Percentiles rank a stretch among this genome's conserved stretches.
Evolutionary conservation across 1,140 invertebrate genomes (phyloP).

Genomic region (Eulimnadia texana): DNA sequence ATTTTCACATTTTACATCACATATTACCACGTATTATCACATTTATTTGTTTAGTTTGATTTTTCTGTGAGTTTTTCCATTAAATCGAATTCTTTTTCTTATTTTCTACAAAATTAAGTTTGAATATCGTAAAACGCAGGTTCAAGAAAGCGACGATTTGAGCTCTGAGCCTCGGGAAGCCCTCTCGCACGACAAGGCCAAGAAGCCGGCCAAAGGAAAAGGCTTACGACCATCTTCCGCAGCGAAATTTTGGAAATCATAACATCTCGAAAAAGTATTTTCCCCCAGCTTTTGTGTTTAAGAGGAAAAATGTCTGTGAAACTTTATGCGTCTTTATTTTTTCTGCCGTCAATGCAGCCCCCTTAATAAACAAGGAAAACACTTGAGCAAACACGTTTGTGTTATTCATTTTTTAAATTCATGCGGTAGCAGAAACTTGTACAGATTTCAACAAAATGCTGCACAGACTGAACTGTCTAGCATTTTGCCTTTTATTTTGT

Average conservation of each 20-base stretch:
- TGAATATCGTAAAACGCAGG: constrained; percentile 37
- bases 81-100: too few species aligned
- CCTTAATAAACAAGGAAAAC: not conserved
- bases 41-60: too few species aligned
- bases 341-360: not conserved
- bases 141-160: constrained; percentile 48
- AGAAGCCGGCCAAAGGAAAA: constrained; percentile 34
- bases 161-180: constrained; percentile 36
- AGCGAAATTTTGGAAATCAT: constrained; percentile 40
- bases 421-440: too few species aligned
- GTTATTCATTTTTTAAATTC: too few species aligned
- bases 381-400: not conserved
- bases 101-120: too few species aligned
- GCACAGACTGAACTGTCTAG: not conserved
- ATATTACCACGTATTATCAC: not conserved
- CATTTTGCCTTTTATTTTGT: not conserved
- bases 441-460: too few species aligned
- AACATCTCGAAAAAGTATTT: not conserved
- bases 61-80: too few species aligned
- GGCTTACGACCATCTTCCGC: constrained; percentile 29
- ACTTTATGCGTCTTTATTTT: not conserved
- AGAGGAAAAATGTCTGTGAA: too few species aligned
- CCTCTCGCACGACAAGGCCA: constrained; percentile 28
- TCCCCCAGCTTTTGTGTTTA: too few species aligned
- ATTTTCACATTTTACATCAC: not conserved